Evolutionary conservation across 2,797 vertebrate species (phyloP).

Genomic region (Argentina silus): DNA sequence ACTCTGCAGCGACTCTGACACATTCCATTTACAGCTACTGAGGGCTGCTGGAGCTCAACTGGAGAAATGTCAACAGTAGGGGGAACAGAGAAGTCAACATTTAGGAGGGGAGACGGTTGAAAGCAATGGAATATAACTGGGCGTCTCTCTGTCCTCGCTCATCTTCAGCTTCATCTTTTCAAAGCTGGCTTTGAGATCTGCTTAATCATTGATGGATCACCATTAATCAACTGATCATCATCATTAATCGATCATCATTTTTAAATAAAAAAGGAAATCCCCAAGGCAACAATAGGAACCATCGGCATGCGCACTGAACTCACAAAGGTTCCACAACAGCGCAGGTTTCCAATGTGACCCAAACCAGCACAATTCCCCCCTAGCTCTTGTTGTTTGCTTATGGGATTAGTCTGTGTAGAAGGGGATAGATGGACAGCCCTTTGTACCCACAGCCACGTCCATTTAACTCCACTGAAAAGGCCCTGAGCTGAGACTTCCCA

Average conservation of each 20-base stretch:
- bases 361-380: constrained; percentile 28
- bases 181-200: not conserved
- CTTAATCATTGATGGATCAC: constrained; percentile 12
- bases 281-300: constrained; percentile 18
- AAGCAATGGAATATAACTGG: not conserved
- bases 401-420: constrained; percentile 60
- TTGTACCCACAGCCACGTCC: constrained; percentile 60
- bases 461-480: constrained; percentile 64
- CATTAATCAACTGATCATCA: not conserved
- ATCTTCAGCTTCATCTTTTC: not conserved
- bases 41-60: not conserved
- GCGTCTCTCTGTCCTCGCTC: not conserved
- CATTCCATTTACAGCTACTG: not conserved
- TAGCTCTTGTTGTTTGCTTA: constrained; percentile 54
- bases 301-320: constrained; percentile 29
- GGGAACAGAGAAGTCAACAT: not conserved
- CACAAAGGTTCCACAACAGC: constrained; percentile 23
- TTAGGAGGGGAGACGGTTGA: not conserved
- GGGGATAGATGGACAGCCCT: constrained; percentile 44
- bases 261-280: constrained; percentile 3
- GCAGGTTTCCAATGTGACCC: constrained; percentile 39
- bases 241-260: not conserved
- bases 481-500: constrained; percentile 39
- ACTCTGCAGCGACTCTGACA: not conserved
- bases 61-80: constrained; percentile 4